A percentile compares a stretch with the other conserved stretches of the same genome.
These are phyloP conservation scores for Mobula hypostoma DNA, from an alignment of 2,113 vertebrate genomes.

Conservation along the genomic window DNA sequence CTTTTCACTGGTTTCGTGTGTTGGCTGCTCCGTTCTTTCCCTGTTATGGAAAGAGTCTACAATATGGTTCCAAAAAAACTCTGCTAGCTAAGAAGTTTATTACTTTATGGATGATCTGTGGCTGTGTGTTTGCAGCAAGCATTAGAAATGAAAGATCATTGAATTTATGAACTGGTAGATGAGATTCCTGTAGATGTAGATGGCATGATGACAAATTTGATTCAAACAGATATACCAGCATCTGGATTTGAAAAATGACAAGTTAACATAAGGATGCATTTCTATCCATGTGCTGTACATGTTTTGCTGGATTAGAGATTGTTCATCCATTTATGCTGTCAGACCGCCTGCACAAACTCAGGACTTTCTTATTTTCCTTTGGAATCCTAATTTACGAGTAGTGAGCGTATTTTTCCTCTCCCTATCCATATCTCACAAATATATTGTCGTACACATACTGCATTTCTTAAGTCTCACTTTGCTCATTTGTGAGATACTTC, in stretches of 20 bases:
- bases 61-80: background rate
- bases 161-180: background rate
- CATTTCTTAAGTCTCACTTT: background rate
- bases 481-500: background rate
- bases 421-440: background rate
- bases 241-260: background rate
- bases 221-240: background rate
- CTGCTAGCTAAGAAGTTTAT: background rate
- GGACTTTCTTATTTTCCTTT: background rate
- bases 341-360: background rate
- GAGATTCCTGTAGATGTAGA: background rate
- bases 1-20: background rate
- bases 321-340: background rate
- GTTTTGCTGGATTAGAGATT: too few species aligned
- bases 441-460: background rate
- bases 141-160: background rate
- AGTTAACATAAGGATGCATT: slow-evolving; percentile 16
- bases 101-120: slow-evolving; percentile 5
- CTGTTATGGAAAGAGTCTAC: background rate
- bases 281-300: background rate
- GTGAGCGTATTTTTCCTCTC: background rate
- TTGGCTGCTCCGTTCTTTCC: background rate
- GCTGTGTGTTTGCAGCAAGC: background rate
- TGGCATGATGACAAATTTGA: background rate
- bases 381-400: background rate